Evolutionary conservation across 2,888 invertebrate genomes (phyloP).

Genomic region (Spodoptera picta): DNA sequence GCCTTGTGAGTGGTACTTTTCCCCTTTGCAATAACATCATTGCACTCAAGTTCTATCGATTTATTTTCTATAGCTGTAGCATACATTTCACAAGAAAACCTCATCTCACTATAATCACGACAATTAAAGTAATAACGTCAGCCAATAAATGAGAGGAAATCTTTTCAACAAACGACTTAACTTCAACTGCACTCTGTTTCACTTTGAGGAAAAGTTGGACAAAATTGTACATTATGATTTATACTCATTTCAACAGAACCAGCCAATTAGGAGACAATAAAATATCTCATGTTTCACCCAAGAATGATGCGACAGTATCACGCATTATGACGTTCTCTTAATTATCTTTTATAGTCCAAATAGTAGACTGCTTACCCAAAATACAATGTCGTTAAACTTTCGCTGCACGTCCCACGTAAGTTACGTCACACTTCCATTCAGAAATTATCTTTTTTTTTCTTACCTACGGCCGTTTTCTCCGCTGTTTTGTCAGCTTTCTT

Average conservation of each 20-base stretch:
- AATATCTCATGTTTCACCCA: conserved; percentile 16
- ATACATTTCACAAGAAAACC: conserved; percentile 51
- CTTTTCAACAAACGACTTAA: conserved; percentile 53
- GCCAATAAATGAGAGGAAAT: conserved; percentile 58
- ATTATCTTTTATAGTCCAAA: conserved; percentile 47
- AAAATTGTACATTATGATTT: conserved; percentile 10
- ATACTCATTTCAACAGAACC: neutral
- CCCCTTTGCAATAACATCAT: no score
- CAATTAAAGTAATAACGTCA: conserved; percentile 63
- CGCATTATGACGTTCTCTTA: conserved; percentile 17
- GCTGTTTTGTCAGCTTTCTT: conserved; percentile 53
- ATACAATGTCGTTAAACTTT: conserved; percentile 73
- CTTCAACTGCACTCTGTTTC: conserved; percentile 21
- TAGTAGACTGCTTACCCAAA: conserved; percentile 32
- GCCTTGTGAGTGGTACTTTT: no score
- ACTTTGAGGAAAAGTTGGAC: conserved; percentile 5
- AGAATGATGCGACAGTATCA: conserved; percentile 10
- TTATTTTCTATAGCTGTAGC: conserved; percentile 31
- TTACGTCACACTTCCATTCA: conserved; percentile 66
- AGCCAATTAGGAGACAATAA: conserved; percentile 10
- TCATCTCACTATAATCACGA: conserved; percentile 49
- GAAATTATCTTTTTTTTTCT: conserved; percentile 48
- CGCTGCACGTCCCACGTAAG: conserved; percentile 66
- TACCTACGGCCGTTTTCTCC: conserved; percentile 51
- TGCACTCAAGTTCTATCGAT: conserved; percentile 24